Base-by-base conservation (phyloP, 2,888 invertebrate species). In the Lasioglossum lativentre region DNA sequence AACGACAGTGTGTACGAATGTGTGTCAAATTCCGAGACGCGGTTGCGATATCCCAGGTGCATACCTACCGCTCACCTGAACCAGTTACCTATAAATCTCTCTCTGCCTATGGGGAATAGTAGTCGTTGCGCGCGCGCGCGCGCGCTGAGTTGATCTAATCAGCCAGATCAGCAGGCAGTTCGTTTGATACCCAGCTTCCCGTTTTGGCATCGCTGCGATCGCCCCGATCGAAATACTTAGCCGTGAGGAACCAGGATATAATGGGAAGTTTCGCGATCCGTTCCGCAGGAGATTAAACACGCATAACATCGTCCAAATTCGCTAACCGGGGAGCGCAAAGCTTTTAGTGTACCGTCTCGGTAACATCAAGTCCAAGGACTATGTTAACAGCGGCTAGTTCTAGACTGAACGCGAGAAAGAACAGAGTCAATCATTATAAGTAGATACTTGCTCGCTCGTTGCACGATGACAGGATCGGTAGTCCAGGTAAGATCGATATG, bases 11-110 rank as follows among this genome's bases (percentile, higher is more conserved):
- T n/a, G n/a, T n/a, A n/a, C 34, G 2, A 88, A 88, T 88, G 86
- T 89, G 82, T 89, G 90, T 82, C 90, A 83, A 89, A 89, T 89
- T 89, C 89, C 90, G 47, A 78, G 90, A 83, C 85, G 75, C 68
- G 80, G 84, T 89, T 89, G 75, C 86, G 78, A 84, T 82, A 84
- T 85, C 89, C 59, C 52, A 63, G 63, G 74, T 76, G 66, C 80
- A 78, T 82, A 79, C 78, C 83, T 66, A n/a, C 78, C 78, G 83
- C 80, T 86, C 80, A 86, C 87, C 86, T 83, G 82, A 86, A 82
- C 86, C 52, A 63, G 70, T 81, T 87, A n/a, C 38, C 66, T 59
- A n/a, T 30, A 68, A 66, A 68, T 63, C 72, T 73, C 52, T 63
- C 72, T 73, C 52, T 27, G n/a, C 47, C 68, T 70, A n/a, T 23